Evolutionary conservation across 2,888 invertebrate species (phyloP), one percentile per base, ranked within the genome.

Genomic region (Celastrina argiolus): DNA sequence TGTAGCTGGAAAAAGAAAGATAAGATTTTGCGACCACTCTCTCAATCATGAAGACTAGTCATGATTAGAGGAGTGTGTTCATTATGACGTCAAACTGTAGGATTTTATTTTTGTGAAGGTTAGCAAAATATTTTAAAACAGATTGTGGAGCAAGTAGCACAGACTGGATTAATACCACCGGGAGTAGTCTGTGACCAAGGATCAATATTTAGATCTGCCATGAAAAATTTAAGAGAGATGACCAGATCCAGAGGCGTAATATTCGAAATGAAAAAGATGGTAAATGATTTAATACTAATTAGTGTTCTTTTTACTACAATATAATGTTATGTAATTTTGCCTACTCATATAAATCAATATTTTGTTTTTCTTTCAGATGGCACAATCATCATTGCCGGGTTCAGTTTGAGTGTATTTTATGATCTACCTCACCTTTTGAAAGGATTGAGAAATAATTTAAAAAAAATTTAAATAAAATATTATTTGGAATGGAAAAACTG

Each of bases 31-130:
- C 16, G 73, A 75, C 58, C 74, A 75, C 68, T 70, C 72, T 10
- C 63, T 74, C n/a, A n/a, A n/a, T n/a, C n/a, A n/a, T n/a, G n/a
- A n/a, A n/a, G n/a, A 6, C 74, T 74, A 0, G 73, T 74, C 10
- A 72, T 74, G 72, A 2, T 75, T 0, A 68, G 66, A 65, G 74
- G 75, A 7, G 56, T 71, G n/a, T 70, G 71, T 31, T 66, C 69
- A 26, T 41, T 26, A 7, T 75, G 10, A 69, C 70, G 6, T 5
- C 42, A 63, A 22, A 42, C 39, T 63, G 26, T 63, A 4, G 63
- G 42, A 28, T 74, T 67, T 67, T 74, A 74, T 63, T 74, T 75
- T 42, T 76, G 73, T 70, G 72, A 72, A 67, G 74, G 74, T 18
- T 75, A 0, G n/a, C 31, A 64, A 68, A 70, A 68, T 3, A 74